Conservation (phyloP, 2,888 invertebrate species). For the Platycheirus albimanus region DNA sequence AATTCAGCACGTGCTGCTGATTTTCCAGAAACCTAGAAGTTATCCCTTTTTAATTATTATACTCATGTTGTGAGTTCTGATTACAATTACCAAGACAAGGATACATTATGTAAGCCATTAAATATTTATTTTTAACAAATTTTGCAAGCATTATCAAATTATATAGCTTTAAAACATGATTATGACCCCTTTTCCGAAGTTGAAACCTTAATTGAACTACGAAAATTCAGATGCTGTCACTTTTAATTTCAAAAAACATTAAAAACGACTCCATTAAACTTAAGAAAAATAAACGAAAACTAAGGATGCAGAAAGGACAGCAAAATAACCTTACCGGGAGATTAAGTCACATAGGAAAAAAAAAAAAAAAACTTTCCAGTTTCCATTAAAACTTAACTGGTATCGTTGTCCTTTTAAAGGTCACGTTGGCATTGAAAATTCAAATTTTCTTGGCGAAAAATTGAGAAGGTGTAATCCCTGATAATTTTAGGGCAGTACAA, state of each 20-base stretch:
- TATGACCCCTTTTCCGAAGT: no score
- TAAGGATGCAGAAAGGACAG: conserved; percentile 12
- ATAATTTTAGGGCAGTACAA: not conserved
- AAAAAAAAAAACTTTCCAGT: no score
- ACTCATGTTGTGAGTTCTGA: no score
- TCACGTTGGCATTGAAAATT: conserved; percentile 6
- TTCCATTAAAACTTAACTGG: conserved; percentile 12
- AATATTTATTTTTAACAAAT: no score
- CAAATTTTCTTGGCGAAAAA: not conserved
- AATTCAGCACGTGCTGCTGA: no score
- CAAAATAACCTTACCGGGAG: conserved; percentile 17
- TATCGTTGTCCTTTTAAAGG: conserved; percentile 22
- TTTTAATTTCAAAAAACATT: not conserved
- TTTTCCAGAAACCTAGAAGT: no score
- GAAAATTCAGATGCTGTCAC: conserved; percentile 11
- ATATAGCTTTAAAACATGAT: no score
- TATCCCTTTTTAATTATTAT: no score
- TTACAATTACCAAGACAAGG: no score
- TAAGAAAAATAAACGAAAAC: not conserved
- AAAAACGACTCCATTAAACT: not conserved
- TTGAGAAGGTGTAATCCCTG: not conserved
- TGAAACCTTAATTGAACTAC: not conserved
- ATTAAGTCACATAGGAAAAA: not conserved
- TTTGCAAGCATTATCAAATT: no score
- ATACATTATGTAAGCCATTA: no score